These are phyloP conservation scores for Sinohyriopsis cumingii DNA, from an alignment of 2,888 invertebrate species.

Conservation along the genomic window DNA sequence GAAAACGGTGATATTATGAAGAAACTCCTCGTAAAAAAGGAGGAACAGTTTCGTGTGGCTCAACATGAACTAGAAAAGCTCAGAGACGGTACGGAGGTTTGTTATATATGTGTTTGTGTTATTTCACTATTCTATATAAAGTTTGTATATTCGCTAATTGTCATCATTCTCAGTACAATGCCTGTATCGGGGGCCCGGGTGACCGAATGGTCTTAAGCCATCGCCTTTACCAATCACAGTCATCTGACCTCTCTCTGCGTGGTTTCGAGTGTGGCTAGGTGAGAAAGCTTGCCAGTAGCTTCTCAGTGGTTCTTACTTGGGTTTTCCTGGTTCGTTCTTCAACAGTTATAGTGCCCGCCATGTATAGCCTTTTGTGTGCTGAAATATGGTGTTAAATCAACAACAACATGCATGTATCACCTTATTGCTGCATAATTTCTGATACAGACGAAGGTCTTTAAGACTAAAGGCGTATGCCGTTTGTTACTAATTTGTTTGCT, in stretches of 20 bases:
- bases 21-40: constrained; percentile 20
- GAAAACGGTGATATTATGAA: constrained; percentile 23
- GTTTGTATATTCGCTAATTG: not conserved
- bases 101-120: not conserved
- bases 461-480: too few species aligned
- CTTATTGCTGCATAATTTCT: too few species aligned
- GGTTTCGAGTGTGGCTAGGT: too few species aligned
- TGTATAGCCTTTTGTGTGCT: too few species aligned
- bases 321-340: too few species aligned
- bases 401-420: too few species aligned
- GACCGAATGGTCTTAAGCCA: not conserved
- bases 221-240: constrained; percentile 19
- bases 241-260: constrained; percentile 4
- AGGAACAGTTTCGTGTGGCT: constrained; percentile 18
- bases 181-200: not conserved
- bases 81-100: constrained; percentile 15
- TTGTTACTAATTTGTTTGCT: too few species aligned
- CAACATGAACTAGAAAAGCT: constrained; percentile 19
- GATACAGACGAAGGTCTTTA: too few species aligned
- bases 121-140: not conserved
- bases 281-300: too few species aligned
- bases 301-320: too few species aligned
- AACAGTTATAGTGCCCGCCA: too few species aligned
- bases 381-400: too few species aligned
- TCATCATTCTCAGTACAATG: not conserved